phyloP scores from a whole-genome alignment of 2,113 vertebrate genomes.

The Perccottus glenii region DNA sequence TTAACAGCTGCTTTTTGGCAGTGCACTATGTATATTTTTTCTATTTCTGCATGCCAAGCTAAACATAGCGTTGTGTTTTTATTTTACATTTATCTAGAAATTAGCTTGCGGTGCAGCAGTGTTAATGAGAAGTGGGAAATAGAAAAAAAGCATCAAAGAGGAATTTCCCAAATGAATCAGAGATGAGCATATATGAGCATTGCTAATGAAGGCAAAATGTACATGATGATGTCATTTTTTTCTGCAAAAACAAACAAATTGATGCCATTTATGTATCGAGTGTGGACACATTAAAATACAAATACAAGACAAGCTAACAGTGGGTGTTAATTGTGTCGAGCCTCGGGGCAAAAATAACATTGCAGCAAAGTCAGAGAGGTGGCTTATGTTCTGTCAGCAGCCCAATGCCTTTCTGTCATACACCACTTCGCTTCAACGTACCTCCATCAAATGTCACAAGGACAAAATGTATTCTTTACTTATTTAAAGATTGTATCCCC shows the following conservation, averaged over 20 bases:
- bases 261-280: conserved; percentile 36
- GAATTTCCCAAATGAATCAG: conserved; percentile 21
- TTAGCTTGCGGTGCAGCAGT: conserved; percentile 32
- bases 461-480: conserved; percentile 16
- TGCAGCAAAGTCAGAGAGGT: conserved; percentile 51
- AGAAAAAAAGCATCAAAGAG: conserved; percentile 11
- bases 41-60: conserved; percentile 20
- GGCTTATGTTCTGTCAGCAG: conserved; percentile 38
- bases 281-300: conserved; percentile 28
- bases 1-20: conserved; percentile 19
- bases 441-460: background rate
- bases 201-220: conserved; percentile 37
- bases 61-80: conserved; percentile 34
- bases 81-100: conserved; percentile 51
- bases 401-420: conserved; percentile 14
- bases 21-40: background rate
- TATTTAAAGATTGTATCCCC: conserved; percentile 31
- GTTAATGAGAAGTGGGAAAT: conserved; percentile 54
- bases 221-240: conserved; percentile 42
- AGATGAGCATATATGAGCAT: conserved; percentile 16
- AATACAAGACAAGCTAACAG: conserved; percentile 29
- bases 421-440: background rate
- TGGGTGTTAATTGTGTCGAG: conserved; percentile 75
- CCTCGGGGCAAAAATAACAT: conserved; percentile 71
- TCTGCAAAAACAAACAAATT: conserved; percentile 42